Evolutionary conservation across 2,888 invertebrate genomes (phyloP), one percentile per base, ranked within the genome.

Genomic region (Sycophila texana): DNA sequence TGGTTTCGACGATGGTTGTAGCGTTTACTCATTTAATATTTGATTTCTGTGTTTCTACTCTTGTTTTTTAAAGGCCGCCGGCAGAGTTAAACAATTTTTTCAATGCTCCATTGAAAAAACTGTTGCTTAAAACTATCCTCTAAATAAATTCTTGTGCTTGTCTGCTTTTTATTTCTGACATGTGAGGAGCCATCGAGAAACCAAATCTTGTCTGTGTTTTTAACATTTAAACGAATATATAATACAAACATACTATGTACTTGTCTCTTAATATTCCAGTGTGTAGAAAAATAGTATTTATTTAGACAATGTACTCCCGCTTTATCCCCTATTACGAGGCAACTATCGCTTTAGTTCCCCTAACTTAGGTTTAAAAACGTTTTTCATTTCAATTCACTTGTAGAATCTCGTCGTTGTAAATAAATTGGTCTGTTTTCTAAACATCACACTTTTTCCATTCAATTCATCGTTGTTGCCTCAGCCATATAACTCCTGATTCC

Each of bases 221-320:
- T 78, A 77, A 80, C 75, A 75, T 58, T 76, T 73, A 78, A 78
- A 76, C 47, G 60, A 82, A 65, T 80, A 80, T 80, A 82, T 75
- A 77, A 74, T 75, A 80, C 51, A 65, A 79, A 65, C 77, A 76
- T 80, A 80, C 74, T 73, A 86, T 84, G 83, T 81, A 84, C 79
- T 85, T 86, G 84, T 84, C 85, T 84, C 81, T 78, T 87, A 86
- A 85, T 89, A 89, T 89, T 89, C 86, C 88, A 88, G 85, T 88
- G 85, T 86, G 85, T 89, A 88, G 86, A 84, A 83, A 85, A 81
- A 88, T 90, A 89, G 88, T 89, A 89, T 89, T 89, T 89, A 89
- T 89, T 89, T 87, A 86, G 85, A 84, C 83, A 81, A 85, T 84
- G 82, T 85, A 83, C 82, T 83, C 85, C 83, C 82, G 84, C 83